Evolutionary conservation across 2,113 vertebrate genomes (phyloP), one percentile per base, ranked within the genome.

Genomic region (Oxygymnocypris stewartii): DNA sequence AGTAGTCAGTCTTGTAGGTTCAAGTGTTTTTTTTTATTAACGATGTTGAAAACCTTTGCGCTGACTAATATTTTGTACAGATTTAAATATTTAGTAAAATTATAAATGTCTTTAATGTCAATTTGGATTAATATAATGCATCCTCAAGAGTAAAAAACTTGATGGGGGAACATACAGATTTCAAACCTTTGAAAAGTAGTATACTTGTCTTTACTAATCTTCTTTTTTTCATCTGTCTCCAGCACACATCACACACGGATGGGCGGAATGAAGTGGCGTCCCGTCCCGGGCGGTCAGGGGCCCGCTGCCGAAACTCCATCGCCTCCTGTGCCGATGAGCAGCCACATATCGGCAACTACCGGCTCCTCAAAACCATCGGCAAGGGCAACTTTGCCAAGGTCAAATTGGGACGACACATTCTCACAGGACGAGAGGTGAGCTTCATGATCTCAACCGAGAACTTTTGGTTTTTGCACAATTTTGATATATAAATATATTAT

Each of bases 361-460:
- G 96, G 85, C 96, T 97, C 83, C 94, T 97, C 80, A 97, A 97
- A 94, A 97, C 96, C 0, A 97, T 97, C 84, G 96, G 96, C 89
- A 97, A 97, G 92, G 96, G 96, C 84, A 97, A 97, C 89, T 97
- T 97, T 86, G 96, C 96, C 85, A 97, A 97, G 94, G 96, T 97
- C 84, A 96, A 97, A 81, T 91, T 97, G 92, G 96, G 96, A 28
- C 94, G 96, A 88, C 96, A 97, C 88, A 97, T 96, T 90, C 96
- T 96, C 69, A 96, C 96, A 83, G 96, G 96, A 91, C 94, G 96
- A 96, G 96, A 97, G 95, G 96, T 96, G 94, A 95, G 90, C 73
- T 47, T 75, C 44, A 42, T 73, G 10, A 73, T 40, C 35, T 71
- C 16, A 71, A 20, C 40, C 1, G 9, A 73, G 35, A 73, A 40